Evolutionary conservation across 2,888 invertebrate species (phyloP).

Genomic region (Clivina fossor): DNA sequence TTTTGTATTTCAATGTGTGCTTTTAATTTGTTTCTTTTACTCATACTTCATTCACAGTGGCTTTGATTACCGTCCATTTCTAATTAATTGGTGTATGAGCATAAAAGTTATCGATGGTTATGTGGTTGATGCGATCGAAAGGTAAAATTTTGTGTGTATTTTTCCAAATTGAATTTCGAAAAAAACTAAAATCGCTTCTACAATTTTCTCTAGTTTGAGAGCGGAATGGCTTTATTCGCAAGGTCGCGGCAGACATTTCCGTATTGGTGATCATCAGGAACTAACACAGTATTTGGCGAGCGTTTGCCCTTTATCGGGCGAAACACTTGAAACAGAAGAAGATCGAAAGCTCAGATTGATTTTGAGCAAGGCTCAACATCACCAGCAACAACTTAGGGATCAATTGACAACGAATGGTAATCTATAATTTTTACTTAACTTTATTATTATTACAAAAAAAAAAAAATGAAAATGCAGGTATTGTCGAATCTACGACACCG

Average conservation of each 20-base stretch:
- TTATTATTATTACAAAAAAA: too few relatives aligned
- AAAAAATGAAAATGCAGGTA: too few relatives aligned
- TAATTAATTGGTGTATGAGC: conserved; percentile 91
- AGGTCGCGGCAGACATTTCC: conserved; percentile 86
- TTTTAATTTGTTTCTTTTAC: conserved; percentile 40
- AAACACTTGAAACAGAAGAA: conserved; percentile 79
- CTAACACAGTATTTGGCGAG: conserved; percentile 80
- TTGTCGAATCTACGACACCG: conserved; percentile 50
- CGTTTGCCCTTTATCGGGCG: conserved; percentile 82
- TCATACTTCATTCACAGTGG: conserved; percentile 62
- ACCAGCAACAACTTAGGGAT: conserved; percentile 80
- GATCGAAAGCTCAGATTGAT: conserved; percentile 84
- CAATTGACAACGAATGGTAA: conserved; percentile 56
- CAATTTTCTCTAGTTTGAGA: conserved; percentile 66
- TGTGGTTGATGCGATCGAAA: conserved; percentile 87
- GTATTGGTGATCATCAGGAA: conserved; percentile 79
- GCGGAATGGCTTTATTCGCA: conserved; percentile 96
- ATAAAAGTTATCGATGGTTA: conserved; percentile 87
- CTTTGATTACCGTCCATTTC: conserved; percentile 89
- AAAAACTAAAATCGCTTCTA: conserved; percentile 6
- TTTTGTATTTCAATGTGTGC: conserved; percentile 3
- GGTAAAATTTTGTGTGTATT: conserved; percentile 57
- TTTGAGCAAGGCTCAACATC: conserved; percentile 86
- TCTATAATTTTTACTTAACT: not conserved
- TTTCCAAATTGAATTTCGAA: too few relatives aligned